Evolutionary conservation across 2,797 vertebrate species (phyloP), one percentile per base, ranked within the genome.

Genomic region (Phalloptychus januarius): DNA sequence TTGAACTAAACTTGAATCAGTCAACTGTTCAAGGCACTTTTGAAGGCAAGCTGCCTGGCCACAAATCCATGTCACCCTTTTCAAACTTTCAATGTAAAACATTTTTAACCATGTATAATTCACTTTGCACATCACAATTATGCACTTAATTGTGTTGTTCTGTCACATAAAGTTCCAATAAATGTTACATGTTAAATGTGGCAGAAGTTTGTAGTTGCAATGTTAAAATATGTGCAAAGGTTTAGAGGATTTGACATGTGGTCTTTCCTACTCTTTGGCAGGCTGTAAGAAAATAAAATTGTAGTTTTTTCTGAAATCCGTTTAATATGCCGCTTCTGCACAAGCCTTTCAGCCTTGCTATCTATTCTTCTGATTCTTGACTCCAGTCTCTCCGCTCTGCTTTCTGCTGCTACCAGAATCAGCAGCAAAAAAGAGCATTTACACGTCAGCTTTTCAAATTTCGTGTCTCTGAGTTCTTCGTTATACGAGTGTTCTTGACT

Each of bases 361-460:
- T 85, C 70, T 48, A 75, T 75, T 80, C 61, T 74, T 65, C 71
- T 28, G 77, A 70, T 78, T 79, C 87, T 74, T 88, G 79, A 85
- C 84, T 79, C 77, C 16, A 71, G 67, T 78, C 82, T 89, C 74
- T 46, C 73, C 77, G 72, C 50, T 72, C 79, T 38, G 50, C 33
- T 72, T 16, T 77, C 67, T 76, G 61, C 36, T 40, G 63, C 84
- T 88, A 84, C 85, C 50, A 86, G 77, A n/a, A 61, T 72, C 86
- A 44, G 78, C 82, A 74, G 80, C 71, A 76, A 79, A 58, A 33
- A 87, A 84, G 88, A 89, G 78, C 78, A 86, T 91, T 88, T 82
- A 75, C 84, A 80, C 90, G 78, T 78, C 56, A 82, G 85, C 87
- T 82, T 74, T 90, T 88, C 85, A 86, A 80, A 84, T 67, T 71